These are phyloP conservation scores for Spea bombifrons DNA, from an alignment of 2,113 vertebrate species.

Conservation along the genomic window DNA sequence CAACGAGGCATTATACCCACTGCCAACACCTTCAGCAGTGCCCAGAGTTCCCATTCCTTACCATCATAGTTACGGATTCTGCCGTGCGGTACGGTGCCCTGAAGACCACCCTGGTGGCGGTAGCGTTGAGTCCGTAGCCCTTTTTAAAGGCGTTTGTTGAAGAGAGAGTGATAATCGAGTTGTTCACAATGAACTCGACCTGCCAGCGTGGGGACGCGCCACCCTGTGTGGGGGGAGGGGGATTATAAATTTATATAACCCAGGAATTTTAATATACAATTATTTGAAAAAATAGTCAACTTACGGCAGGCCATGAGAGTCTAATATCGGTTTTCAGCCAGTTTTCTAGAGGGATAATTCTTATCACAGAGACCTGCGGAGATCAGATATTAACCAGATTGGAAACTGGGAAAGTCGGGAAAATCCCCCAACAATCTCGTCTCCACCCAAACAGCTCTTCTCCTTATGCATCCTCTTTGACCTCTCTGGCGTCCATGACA, in stretches of 20 bases:
- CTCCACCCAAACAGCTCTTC: background rate
- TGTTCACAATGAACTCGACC: constrained; percentile 35
- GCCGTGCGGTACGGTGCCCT: constrained; percentile 43
- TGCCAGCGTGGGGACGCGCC: constrained; percentile 43
- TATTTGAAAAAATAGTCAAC: background rate
- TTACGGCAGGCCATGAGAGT: constrained; percentile 34
- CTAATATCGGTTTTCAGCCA: constrained; percentile 7
- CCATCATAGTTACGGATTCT: constrained; percentile 29
- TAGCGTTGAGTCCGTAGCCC: constrained; percentile 49
- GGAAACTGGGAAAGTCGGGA: too few species aligned
- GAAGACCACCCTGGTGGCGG: constrained; percentile 48
- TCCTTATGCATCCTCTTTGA: background rate
- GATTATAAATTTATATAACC: background rate
- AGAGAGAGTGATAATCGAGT: background rate
- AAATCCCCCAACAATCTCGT: too few species aligned
- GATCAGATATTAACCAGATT: background rate
- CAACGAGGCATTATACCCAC: background rate
- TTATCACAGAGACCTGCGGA: constrained; percentile 45
- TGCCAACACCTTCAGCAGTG: background rate
- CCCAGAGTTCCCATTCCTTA: background rate
- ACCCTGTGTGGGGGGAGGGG: constrained; percentile 2
- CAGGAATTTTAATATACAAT: too few species aligned
- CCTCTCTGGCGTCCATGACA: too few species aligned
- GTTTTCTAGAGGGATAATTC: constrained; percentile 2
- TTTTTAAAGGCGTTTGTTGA: constrained; percentile 22